phyloP scores from a whole-genome alignment of 2,888 invertebrate genomes.

The Carcina quercana region DNA sequence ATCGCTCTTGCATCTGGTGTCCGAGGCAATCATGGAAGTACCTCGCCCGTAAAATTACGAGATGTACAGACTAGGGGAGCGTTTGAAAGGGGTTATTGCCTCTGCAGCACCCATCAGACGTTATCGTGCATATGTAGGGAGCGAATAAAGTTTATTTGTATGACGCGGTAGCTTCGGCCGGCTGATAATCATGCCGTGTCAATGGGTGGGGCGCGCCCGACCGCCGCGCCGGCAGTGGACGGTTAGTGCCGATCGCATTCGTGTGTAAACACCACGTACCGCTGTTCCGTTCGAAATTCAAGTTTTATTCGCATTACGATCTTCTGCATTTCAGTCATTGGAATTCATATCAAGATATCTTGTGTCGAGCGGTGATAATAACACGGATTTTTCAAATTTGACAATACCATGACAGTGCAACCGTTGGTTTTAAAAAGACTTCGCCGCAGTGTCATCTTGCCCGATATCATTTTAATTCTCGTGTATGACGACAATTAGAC shows the following conservation, averaged over 20 bases:
- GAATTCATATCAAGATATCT: no score
- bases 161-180: conserved; percentile 45
- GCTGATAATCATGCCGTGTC: conserved; percentile 60
- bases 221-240: conserved; percentile 28
- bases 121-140: conserved; percentile 58
- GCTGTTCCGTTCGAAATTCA: conserved; percentile 10
- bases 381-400: conserved; percentile 18
- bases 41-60: conserved; percentile 66
- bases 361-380: no score
- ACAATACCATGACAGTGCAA: conserved; percentile 60
- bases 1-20: conserved; percentile 23
- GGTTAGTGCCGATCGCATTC: conserved; percentile 50
- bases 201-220: conserved; percentile 57
- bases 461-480: conserved; percentile 60
- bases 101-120: conserved; percentile 53
- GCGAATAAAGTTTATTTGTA: conserved; percentile 72
- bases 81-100: conserved; percentile 69
- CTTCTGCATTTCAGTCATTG: conserved; percentile 14
- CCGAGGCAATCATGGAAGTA: conserved; percentile 49
- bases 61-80: conserved; percentile 61
- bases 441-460: conserved; percentile 51
- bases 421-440: conserved; percentile 56
- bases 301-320: conserved; percentile 26
- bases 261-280: conserved; percentile 36
- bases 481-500: conserved; percentile 63